These are phyloP conservation scores for Nycticryphes semicollaris DNA, from an alignment of 2,113 vertebrate species.

Conservation along the genomic window DNA sequence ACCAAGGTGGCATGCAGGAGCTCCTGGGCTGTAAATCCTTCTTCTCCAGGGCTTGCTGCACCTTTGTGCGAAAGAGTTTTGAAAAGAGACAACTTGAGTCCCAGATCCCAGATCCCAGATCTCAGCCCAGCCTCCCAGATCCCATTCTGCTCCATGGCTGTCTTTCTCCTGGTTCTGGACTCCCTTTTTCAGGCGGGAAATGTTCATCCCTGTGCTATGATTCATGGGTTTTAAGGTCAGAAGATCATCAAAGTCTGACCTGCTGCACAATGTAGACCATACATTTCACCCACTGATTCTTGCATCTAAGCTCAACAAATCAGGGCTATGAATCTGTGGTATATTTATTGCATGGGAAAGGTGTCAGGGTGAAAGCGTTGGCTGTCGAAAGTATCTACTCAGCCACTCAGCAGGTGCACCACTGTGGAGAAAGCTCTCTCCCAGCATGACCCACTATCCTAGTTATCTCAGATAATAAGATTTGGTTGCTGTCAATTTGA, in stretches of 20 bases:
- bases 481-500: background rate
- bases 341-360: background rate
- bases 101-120: too few species aligned
- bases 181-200: fast-evolving
- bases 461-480: background rate
- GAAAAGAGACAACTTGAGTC: background rate
- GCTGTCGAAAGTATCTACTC: background rate
- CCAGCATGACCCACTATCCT: background rate
- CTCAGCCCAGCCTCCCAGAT: background rate
- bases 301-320: background rate
- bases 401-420: background rate
- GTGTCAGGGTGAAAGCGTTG: background rate
- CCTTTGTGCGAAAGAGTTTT: background rate
- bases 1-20: background rate
- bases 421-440: background rate
- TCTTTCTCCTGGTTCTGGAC: background rate
- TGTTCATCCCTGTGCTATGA: background rate
- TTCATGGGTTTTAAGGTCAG: background rate
- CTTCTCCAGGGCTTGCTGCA: background rate
- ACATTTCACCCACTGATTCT: background rate
- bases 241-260: background rate
- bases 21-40: background rate
- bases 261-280: background rate
- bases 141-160: background rate
- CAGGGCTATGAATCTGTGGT: background rate